Base-by-base conservation (phyloP, 1,140 invertebrate genomes). In the Drosophila erecta region DNA sequence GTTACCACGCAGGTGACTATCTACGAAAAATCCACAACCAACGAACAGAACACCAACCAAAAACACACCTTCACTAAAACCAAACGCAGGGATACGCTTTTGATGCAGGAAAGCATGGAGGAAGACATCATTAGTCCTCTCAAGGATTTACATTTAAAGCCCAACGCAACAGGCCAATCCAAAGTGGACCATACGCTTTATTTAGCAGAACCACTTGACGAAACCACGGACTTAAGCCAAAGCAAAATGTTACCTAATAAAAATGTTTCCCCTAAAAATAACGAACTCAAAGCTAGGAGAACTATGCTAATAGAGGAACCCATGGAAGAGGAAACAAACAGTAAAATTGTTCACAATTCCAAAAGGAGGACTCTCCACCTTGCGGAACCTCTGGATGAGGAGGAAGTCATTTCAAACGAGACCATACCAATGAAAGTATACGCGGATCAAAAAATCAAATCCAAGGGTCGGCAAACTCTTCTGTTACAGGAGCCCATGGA, bases 91-190 rank as follows among this genome's bases (percentile, higher is more conserved):
- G 58, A 76, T 46, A 76, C 71, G 6, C 4, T 80, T 2, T 11
- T 76, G 14, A 7, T 72, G 41, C 22, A 76, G 20, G 72, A 81
- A 17, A 53, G 37, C 37, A 81, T 80, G 27, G 71, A 80, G 8
- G 76, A 79, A 27, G 69, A 72, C n/a, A 46, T 66, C 6, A 40
- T 30, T 30, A n/a, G 43, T 24, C 14, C 58, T 2, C 27, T 35
- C 3, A 50, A 44, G 43, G 47, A 76, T 22, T 20, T 58, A 12
- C 17, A 55, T 11, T 15, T 56, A 11, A 49, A 46, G 11, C 17
- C 17, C 12, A 27, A 0, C 0, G 30, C 30, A 46, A 33, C 54
- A 10, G 0, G 3, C 0, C 33, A 35, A 41, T 1, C 24, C 33
- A 58, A 60, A 15, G 0, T 47, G 2, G 44, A 44, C 11, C 47